Base-by-base conservation (phyloP, 2,797 vertebrate genomes). In the Diceros bicornis region DNA sequence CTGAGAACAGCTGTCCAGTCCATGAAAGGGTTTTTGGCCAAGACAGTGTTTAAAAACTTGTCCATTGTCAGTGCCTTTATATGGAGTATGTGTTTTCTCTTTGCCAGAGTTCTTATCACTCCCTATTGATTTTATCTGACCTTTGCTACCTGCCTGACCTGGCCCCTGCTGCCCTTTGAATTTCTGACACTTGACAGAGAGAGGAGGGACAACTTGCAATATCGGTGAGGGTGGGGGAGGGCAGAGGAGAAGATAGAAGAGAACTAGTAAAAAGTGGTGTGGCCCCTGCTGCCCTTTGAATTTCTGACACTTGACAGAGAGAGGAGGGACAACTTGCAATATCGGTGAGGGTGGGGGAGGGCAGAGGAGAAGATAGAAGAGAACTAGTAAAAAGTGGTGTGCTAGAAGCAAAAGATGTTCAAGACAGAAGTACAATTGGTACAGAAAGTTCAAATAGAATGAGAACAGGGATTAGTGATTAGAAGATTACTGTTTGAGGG, bases 131-230 rank as follows among this genome's bases (percentile, higher is more conserved):
- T 89, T 50, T 62, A 34, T 41, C 44, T 79, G 89, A 79, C 32
- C 47, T 89, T 52, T 34, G 37, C 89, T 78, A 69, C 64, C 68
- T 74, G 57, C 72, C 9, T 87, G 29, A 23, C 4, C 21, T 61
- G 47, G 21, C 14, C 13, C 20, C 37, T 89, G 37, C 10, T 85
- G 62, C 50, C 69, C 29, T 94, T 87, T 92, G 55, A 59, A 71
- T 90, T 96, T 57, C 90, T 88, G 66, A 89, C 64, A 50, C 25
- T 79, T 52, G 87, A 57, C 18, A 72, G 83, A 57, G 11, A 62
- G 13, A 77, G n/a, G 34, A 41, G 3, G 21, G 66, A 66, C 32
- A 57, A 37, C 7, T n/a, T 64, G 78, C 12, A 29, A 3, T 69
- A 32, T 57, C 21, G 47, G 4, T 20, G 50, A n/a, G n/a, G 61